Evolutionary conservation across 2,797 vertebrate species (phyloP), one percentile per base, ranked within the genome.

Genomic region (Spinibarbus caldwelli): DNA sequence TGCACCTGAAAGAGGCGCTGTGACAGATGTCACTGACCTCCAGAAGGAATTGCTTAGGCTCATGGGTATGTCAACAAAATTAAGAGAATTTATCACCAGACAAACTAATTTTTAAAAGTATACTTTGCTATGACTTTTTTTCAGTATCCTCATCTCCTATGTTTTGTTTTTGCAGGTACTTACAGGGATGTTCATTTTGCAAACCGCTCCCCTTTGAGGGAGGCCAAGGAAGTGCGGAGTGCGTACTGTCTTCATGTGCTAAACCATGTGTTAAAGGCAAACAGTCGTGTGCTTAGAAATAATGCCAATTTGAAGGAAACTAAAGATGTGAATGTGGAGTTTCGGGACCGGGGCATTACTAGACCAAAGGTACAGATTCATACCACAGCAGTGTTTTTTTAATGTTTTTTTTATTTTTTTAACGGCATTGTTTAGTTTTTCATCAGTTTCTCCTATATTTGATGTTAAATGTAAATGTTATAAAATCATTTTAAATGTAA

Each of bases 251-350:
- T 99, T 31, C 98, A 99, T 15, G 95, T 91, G 3, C 91, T 99
- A 77, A 99, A 99, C 90, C 98, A 99, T 0, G 93, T 98, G 19
- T 95, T 99, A 87, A 99, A 99, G 93, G 97, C 98, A 81, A 99
- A 99, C 26, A 94, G 96, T 31, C 93, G 93, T 26, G 97, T 99
- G 45, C 95, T 99, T 62, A 91, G 89, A 89, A 97, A 99, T 92
- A 99, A 99, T 2, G 88, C 95, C 29, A 93, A 90, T 77, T 93
- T 95, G 0, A 95, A 95, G 85, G 95, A 96, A 85, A 82, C 89
- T 0, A 93, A 94, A 4, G 73, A 91, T 0, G 93, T 95, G 12
- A 89, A 91, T 0, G 97, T 97, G 0, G 96, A 96, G 82, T 94
- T 95, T 89, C 93, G 98, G 89, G 98, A 99, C 88, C 98, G 98